A percentile compares a stretch with the other conserved stretches of the same genome.
phyloP scores from a whole-genome alignment of 2,113 vertebrate species.

The Mus pahari region DNA sequence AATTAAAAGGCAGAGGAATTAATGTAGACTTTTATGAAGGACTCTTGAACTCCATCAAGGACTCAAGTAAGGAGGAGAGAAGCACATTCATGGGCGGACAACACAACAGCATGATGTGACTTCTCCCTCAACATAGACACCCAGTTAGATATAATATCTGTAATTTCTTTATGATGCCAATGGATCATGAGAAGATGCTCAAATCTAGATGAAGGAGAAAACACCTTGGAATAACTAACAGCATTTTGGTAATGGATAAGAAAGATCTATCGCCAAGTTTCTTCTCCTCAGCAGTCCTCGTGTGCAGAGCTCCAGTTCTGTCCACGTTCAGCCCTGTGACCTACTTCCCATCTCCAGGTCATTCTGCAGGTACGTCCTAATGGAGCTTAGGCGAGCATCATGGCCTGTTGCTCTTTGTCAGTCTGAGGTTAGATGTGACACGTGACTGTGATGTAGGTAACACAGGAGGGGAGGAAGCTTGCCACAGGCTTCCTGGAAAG shows the following conservation, averaged over 20 bases:
- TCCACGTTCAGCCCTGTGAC: not conserved
- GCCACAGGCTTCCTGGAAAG: not conserved
- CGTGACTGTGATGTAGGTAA: not conserved
- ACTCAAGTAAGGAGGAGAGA: not conserved
- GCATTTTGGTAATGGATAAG: not conserved
- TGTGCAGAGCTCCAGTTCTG: not conserved
- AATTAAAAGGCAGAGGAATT: not conserved
- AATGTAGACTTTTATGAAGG: not conserved
- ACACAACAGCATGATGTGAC: not conserved
- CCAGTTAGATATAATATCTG: not conserved
- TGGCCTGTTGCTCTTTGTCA: not conserved
- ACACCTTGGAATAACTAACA: not conserved
- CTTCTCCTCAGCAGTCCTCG: not conserved
- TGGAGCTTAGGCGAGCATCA: too few species aligned
- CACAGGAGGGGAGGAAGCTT: not conserved
- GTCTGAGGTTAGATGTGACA: not conserved
- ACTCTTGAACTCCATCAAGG: not conserved
- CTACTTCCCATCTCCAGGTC: not conserved
- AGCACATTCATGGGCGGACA: not conserved
- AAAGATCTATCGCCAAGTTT: not conserved
- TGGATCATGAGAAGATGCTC: not conserved
- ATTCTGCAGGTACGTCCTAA: not conserved
- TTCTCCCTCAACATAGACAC: not conserved
- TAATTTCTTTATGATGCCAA: not conserved
- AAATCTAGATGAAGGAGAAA: conserved; percentile 33